Evolutionary conservation across 2,113 vertebrate species (phyloP).

Genomic region (Nansenia antarctica): DNA sequence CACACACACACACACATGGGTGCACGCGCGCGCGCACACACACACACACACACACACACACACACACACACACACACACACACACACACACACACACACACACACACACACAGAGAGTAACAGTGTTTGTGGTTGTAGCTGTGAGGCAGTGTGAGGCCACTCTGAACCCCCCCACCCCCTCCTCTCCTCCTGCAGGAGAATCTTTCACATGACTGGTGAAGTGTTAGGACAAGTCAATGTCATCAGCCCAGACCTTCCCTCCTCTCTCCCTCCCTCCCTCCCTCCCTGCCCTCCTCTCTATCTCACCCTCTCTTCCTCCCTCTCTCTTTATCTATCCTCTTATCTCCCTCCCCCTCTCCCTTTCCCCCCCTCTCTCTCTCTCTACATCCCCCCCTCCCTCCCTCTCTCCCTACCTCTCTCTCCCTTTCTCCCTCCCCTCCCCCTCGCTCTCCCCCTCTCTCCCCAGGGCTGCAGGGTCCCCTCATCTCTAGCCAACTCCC

Average conservation of each 20-base stretch:
- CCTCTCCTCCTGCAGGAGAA: not conserved
- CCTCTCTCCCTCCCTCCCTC: conserved; percentile 3
- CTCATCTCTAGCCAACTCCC: conserved; percentile 10
- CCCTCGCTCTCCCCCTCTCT: not conserved
- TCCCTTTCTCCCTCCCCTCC: not conserved
- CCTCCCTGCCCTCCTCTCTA: not conserved
- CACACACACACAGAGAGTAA: conserved; percentile 10
- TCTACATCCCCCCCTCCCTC: not conserved
- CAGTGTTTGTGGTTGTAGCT: not conserved
- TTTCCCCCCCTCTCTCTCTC: not conserved
- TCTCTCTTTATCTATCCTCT: not conserved
- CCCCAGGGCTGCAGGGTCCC: conserved; percentile 11
- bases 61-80: conserved; percentile 7
- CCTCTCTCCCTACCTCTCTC: not conserved
- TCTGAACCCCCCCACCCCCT: not conserved
- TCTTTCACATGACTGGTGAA: conserved; percentile 29
- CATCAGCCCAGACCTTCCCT: not conserved
- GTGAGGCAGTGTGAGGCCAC: not conserved
- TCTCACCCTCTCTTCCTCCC: not conserved
- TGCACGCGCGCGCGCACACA: no score
- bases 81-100: conserved; percentile 12
- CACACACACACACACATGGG: conserved; percentile 9
- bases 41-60: conserved; percentile 11
- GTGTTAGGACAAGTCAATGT: conserved; percentile 41
- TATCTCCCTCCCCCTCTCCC: not conserved